Base-by-base conservation (phyloP, 2,113 vertebrate species). In the Nerophis ophidion region DNA sequence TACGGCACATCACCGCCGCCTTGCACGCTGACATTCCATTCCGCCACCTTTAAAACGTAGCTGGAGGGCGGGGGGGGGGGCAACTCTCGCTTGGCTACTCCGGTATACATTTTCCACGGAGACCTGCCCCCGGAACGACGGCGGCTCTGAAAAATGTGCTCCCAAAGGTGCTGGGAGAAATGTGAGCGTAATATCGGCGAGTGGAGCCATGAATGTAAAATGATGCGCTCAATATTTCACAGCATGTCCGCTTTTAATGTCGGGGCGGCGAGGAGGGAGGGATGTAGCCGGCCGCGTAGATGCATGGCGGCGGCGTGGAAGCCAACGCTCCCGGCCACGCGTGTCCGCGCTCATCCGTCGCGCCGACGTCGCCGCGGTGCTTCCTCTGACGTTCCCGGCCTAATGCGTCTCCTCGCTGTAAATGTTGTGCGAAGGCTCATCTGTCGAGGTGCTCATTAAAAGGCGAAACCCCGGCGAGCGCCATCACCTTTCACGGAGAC, bases 221-320 rank as follows among this genome's bases (percentile, higher is more conserved):
- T 79, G 57, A 80, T 34, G n/a, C 76, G 78, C 72, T 85, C 81
- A 77, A 83, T 85, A 84, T 88, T 84, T 88, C 42, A 86, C 56
- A 71, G 65, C 52, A 66, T 38, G 72, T 65, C 77, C 67, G 74
- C 46, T 68, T 75, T 77, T 79, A 76, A 66, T 17, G 79, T 56
- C 40, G 48, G 46, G 62, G 62, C 49, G 70, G 19, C 26, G 34
- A 46, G 46, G 54, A 19, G 38, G 54, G 13, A 7, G 14, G 40
- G 40, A 3, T 40, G 8, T 4, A 12, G 40, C 34, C 33, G 77
- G 55, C 19, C 16, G 9, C 11, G 77, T 48, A 61, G 38, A 74
- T 60, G 70, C 55, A 40, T 45, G 51, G 57, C 64, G 60, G 75
- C 62, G 66, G 70, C 73, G 57, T 9, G 52, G 15, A 65, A 82